Percentiles rank a stretch among this genome's conserved stretches.
Conservation (phyloP, 92 coral and sea anemone genomes). For the Actinostola sp. region DNA sequence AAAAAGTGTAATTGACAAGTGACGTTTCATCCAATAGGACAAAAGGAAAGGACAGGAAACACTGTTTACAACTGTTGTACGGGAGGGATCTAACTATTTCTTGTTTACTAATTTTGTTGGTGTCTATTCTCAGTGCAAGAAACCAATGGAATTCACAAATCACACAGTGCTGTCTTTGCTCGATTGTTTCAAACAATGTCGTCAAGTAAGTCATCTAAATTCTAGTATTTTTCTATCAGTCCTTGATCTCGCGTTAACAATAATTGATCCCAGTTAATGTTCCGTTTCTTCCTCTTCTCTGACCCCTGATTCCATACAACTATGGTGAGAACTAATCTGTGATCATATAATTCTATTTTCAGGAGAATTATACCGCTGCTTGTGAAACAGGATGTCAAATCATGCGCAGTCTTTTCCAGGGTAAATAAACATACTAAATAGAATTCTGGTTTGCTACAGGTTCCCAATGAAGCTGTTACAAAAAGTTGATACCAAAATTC, state of each 20-base stretch:
- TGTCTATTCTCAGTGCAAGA: not conserved
- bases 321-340: not conserved
- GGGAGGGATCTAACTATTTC: not conserved
- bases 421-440: not conserved
- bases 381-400: constrained; percentile 22
- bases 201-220: not conserved
- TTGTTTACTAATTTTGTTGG: not conserved
- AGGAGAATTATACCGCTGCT: not conserved
- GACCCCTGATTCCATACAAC: not conserved
- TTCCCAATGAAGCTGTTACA: too few species aligned
- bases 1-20: too few species aligned
- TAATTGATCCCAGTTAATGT: too few species aligned
- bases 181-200: not conserved
- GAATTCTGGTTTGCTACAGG: too few species aligned
- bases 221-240: too few species aligned
- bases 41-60: too few species aligned
- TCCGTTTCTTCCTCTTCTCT: too few species aligned
- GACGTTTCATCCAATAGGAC: too few species aligned
- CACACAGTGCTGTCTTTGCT: not conserved
- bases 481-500: too few species aligned
- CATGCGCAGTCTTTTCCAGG: not conserved
- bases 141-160: not conserved
- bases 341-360: not conserved
- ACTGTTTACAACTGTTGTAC: too few species aligned
- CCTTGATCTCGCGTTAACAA: too few species aligned